Conservation (phyloP, 1,140 invertebrate genomes). For the Heliconius hermathena region DNA sequence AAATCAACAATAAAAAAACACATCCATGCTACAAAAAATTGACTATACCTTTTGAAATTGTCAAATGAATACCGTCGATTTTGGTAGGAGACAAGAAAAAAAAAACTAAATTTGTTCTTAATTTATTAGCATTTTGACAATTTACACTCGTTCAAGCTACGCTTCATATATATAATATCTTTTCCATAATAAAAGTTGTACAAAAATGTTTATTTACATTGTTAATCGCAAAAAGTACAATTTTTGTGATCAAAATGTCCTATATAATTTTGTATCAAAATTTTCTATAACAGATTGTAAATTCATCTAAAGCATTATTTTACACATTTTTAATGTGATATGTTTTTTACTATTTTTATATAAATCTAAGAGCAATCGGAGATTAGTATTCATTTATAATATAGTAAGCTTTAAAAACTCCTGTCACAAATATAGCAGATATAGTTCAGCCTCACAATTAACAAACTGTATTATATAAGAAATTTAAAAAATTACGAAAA, state of each 20-base stretch:
- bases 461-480: neutral
- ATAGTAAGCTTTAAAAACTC: neutral
- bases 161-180: conserved; percentile 26
- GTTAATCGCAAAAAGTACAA: conserved; percentile 21
- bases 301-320: conserved; percentile 31
- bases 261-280: conserved; percentile 25
- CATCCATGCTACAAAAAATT: conserved; percentile 56
- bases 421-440: neutral
- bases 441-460: neutral
- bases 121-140: conserved; percentile 69
- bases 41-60: conserved; percentile 52
- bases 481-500: neutral
- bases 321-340: conserved; percentile 28
- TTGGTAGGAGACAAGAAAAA: conserved; percentile 38
- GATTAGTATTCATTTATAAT: neutral
- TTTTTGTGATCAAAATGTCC: conserved; percentile 16
- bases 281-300: conserved; percentile 23
- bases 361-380: neutral
- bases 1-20: conserved; percentile 38
- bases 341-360: conserved; percentile 5
- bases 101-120: conserved; percentile 45
- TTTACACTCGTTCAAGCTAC: conserved; percentile 34
- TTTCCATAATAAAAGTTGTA: conserved; percentile 25
- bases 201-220: conserved; percentile 26
- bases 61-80: neutral